A percentile compares a stretch with the other conserved stretches of the same genome.
Conservation (phyloP, 1,140 invertebrate species). For the Temnothorax longispinosus region DNA sequence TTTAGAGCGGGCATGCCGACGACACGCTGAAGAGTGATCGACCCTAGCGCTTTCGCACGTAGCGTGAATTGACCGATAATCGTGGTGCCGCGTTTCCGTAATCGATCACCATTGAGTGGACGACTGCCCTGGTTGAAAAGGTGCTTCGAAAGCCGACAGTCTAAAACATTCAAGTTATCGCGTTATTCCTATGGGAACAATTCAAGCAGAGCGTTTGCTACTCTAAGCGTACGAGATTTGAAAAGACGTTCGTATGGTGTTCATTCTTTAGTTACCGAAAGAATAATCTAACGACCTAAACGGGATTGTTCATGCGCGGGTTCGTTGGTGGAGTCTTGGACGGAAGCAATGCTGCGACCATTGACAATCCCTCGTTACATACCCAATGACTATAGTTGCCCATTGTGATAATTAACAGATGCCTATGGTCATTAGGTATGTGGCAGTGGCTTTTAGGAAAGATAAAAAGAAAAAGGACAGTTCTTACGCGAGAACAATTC, state of each 20-base stretch:
- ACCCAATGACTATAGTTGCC: not conserved
- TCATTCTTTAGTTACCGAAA: not conserved
- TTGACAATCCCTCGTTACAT: slow-evolving; percentile 34
- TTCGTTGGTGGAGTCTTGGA: not conserved
- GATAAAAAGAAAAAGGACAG: not conserved
- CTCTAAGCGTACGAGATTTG: not conserved
- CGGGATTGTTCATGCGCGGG: not conserved
- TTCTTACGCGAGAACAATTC: slow-evolving; percentile 9
- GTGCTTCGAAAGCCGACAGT: not conserved
- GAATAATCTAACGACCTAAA: not conserved
- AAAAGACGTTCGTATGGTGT: not conserved
- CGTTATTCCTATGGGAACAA: not conserved
- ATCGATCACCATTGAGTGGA: not conserved
- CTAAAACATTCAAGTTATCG: not conserved
- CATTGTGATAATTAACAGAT: not conserved
- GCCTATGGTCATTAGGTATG: not conserved
- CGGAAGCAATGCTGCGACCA: not conserved
- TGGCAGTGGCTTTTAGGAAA: not conserved
- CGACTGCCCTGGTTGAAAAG: slow-evolving; percentile 22
- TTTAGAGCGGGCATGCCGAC: slow-evolving; percentile 16
- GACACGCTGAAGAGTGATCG: slow-evolving; percentile 11
- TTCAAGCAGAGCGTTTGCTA: not conserved
- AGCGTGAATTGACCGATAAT: not conserved
- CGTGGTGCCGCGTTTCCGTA: not conserved
- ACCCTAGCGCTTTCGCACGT: slow-evolving; percentile 14